Conservation (phyloP, 2,113 vertebrate genomes). For the Xenopus borealis region DNA sequence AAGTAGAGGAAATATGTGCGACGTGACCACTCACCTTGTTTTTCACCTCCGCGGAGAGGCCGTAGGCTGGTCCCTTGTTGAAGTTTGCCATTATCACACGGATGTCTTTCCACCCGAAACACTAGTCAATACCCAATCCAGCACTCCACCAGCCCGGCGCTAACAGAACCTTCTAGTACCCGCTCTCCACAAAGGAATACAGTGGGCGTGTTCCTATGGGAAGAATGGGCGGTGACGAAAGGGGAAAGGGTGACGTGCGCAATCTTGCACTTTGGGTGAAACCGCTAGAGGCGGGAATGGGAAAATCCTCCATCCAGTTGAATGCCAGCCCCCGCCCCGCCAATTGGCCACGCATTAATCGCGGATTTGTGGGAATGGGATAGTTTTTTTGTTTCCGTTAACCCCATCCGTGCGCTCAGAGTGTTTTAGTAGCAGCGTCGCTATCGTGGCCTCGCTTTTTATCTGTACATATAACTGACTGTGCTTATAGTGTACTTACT, state of each 20-base stretch:
- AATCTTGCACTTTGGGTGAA: neutral
- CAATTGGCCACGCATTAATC: neutral
- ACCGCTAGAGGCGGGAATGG: neutral
- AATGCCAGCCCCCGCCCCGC: neutral
- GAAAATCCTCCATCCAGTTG: neutral
- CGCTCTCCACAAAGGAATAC: neutral
- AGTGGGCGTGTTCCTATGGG: neutral
- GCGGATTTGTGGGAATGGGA: neutral
- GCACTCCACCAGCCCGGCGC: conserved; percentile 1
- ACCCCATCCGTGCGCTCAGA: no score
- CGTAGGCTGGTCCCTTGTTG: conserved; percentile 89
- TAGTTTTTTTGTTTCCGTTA: no score
- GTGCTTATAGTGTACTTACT: no score
- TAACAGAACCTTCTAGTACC: conserved; percentile 49
- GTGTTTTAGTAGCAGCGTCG: no score
- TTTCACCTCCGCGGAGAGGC: conserved; percentile 87
- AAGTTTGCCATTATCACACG: conserved; percentile 79
- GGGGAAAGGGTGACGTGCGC: neutral
- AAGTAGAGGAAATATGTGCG: no score
- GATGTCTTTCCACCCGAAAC: neutral
- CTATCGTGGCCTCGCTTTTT: no score
- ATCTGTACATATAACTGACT: no score
- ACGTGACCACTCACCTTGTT: conserved; percentile 74
- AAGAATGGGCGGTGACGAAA: neutral
- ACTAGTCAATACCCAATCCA: neutral